These are phyloP conservation scores for Rafetus swinhoei DNA, from an alignment of 2,113 vertebrate genomes.

Conservation along the genomic window DNA sequence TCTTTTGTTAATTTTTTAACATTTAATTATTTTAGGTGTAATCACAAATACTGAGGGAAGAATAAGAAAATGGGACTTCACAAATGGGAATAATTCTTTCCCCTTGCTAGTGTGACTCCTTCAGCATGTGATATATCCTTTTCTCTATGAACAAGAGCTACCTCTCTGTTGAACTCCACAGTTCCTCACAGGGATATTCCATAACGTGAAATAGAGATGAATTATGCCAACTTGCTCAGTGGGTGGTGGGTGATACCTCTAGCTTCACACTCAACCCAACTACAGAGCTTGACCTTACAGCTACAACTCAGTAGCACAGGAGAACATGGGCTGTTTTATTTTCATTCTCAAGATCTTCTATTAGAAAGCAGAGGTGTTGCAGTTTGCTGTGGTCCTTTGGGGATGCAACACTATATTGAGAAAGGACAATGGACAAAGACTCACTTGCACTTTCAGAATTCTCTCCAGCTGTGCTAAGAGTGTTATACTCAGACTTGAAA, in stretches of 20 bases:
- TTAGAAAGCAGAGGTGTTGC: not conserved
- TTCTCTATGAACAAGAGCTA: not conserved
- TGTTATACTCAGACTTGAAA: not conserved
- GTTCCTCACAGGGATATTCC: not conserved
- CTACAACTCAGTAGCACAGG: not conserved
- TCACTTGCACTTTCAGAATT: not conserved
- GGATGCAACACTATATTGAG: accelerated
- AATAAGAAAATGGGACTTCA: not conserved
- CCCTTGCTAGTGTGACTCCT: not conserved
- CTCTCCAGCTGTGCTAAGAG: not conserved
- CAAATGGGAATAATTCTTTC: not conserved
- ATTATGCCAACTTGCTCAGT: not conserved
- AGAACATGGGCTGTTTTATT: not conserved
- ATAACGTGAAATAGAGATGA: not conserved
- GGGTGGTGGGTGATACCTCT: not conserved
- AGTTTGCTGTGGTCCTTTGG: not conserved
- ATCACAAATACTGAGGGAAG: not conserved
- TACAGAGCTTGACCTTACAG: not conserved
- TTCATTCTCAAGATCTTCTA: not conserved
- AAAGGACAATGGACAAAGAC: not conserved
- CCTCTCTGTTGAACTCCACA: not conserved
- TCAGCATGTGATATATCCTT: not conserved
- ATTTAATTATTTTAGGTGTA: not conserved
- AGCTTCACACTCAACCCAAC: not conserved
- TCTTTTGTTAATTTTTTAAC: not conserved